Evolutionary conservation across 2,888 invertebrate genomes (phyloP), one percentile per base, ranked within the genome.

Genomic region (Caenorhabditis imperialis): DNA sequence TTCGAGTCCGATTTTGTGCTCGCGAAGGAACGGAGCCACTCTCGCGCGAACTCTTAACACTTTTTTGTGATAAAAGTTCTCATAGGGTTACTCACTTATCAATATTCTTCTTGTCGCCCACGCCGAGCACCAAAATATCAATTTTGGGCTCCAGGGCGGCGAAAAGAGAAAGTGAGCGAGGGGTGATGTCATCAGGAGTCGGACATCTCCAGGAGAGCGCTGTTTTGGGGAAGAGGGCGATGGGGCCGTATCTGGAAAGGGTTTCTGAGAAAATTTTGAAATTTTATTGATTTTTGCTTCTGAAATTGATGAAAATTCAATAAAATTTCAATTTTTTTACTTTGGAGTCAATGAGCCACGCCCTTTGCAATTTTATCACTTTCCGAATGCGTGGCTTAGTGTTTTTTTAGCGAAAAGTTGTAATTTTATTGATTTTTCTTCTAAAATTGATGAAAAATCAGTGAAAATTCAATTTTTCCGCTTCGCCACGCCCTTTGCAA

Each of bases 101-200:
- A 70, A 79, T 79, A 63, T 77, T 84, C 75, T 84, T 82, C 58
- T 80, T 88, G 51, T 88, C 86, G 5, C 89, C 89, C 35, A 82
- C 86, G 25, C 89, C 89, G 16, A 89, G 51, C 16, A 89, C 81
- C 20, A 87, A 63, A 57, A 87, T 78, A 53, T 87, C 96, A 61
- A 94, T 89, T 89, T 93, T 94, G 0, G 97, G 97, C 69, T 94
- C 93, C 22, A 97, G 87, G 23, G 93, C 84, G 53, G 91, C 91
- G 88, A 97, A 95, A 33, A 97, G 89, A 10, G 92, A 90, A 18
- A 98, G 90, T 0, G 94, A 92, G 12, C 93, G 92, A 81, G 92
- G 92, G 20, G 91, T 93, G 75, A 97, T 92, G 37, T 93, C 92
- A 0, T 91, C 89, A 0, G 91, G 89, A 1, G 81, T 82, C 6